Base-by-base conservation (phyloP, 2,888 invertebrate species). In the Oscheius sp. region DNA sequence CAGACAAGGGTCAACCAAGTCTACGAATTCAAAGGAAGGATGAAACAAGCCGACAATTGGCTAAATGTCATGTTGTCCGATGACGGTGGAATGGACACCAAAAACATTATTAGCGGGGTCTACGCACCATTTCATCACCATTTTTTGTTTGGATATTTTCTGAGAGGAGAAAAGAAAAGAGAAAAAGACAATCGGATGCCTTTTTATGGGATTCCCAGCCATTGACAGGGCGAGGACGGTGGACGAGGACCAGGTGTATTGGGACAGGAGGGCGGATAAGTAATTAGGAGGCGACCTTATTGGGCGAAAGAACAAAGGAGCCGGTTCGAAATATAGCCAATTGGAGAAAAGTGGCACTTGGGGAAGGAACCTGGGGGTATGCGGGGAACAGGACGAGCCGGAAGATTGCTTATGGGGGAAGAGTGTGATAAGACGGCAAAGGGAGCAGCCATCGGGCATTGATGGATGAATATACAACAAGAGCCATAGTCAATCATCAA, bases 231-330 rank as follows among this genome's bases (percentile, higher is more conserved):
- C 13, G 27, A 12, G 58, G 35, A 27, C 13, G 29, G 27, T 16
- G 27, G 13, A 23, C 6, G 56, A 55, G 27, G 56, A 25, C 27
- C 49, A 49, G 49, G n/a, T 49, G 49, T 16, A 13, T 16, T 16
- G 49, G 49, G 49, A 49, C n/a, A 49, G 49, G 18, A 27, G 58
- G 27, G 29, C 58, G 21, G 27, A 58, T 58, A 25, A 27, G 58
- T 16, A 16, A 49, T 49, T 16, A n/a, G n/a, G 49, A 49, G 49
- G 49, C n/a, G 49, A 49, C 58, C 58, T 29, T 58, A 29, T 29
- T n/a, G 55, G 58, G 29, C 13, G 27, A n/a, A n/a, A 29, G 58
- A 58, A 58, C 58, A 58, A 58, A 58, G 58, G 58, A 27, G 58
- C 58, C 58, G 58, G 27, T 27, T n/a, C 16, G 25, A 29, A 58